These are phyloP conservation scores for Unio pictorum DNA, from an alignment of 2,888 invertebrate genomes.

Conservation along the genomic window DNA sequence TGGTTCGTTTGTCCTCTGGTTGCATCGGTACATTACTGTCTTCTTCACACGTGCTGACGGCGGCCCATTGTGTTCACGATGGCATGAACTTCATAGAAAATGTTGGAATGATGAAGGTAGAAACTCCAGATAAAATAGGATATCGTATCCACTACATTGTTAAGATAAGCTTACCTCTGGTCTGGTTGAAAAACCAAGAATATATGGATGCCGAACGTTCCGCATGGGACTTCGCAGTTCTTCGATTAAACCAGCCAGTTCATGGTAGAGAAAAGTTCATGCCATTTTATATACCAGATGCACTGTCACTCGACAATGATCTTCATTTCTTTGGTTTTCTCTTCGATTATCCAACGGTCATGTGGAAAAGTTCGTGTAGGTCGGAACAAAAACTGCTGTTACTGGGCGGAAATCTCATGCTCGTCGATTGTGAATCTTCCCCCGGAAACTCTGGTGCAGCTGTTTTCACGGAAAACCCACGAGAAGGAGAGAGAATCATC, in stretches of 20 bases:
- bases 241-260: slow-evolving; percentile 55
- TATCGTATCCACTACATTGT: slow-evolving; percentile 55
- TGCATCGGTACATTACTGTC: slow-evolving; percentile 66
- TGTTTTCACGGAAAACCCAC: slow-evolving; percentile 46
- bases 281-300: slow-evolving; percentile 46
- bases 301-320: slow-evolving; percentile 42
- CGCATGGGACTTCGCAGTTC: slow-evolving; percentile 60
- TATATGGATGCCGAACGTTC: slow-evolving; percentile 35
- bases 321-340: slow-evolving; percentile 59
- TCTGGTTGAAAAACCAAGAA: slow-evolving; percentile 43
- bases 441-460: slow-evolving; percentile 64
- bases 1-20: slow-evolving; percentile 61
- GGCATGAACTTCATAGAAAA: slow-evolving; percentile 52
- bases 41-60: slow-evolving; percentile 60
- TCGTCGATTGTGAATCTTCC: slow-evolving; percentile 57
- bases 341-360: slow-evolving; percentile 18
- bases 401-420: slow-evolving; percentile 50
- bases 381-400: slow-evolving; percentile 40
- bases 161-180: slow-evolving; percentile 54
- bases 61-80: slow-evolving; percentile 67
- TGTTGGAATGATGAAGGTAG: slow-evolving; percentile 57
- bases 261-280: slow-evolving; percentile 54
- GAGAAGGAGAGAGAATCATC: slow-evolving; percentile 52
- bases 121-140: slow-evolving; percentile 55
- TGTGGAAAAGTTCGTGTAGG: slow-evolving; percentile 54